Evolutionary conservation across 2,888 invertebrate species (phyloP), one percentile per base, ranked within the genome.

Genomic region (Xylota segnis): DNA sequence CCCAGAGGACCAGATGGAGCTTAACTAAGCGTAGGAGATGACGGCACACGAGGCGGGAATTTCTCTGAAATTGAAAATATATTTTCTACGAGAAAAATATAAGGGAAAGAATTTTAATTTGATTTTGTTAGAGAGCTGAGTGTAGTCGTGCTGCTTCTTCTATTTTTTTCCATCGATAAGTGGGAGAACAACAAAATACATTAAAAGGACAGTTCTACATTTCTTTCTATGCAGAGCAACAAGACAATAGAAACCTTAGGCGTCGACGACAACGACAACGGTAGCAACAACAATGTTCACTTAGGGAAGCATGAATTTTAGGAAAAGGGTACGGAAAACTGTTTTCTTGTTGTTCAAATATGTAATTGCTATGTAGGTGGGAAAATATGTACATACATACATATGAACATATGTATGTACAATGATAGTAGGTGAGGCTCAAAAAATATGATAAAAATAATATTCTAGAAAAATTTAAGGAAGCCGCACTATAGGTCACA

Each of bases 11-110:
- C 50, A 65, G 66, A 66, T 66, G 66, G 66, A 52, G 47, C 34
- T 14, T 45, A 29, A 6, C 2, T 27, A 1, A 63, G 47, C 23
- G 65, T 34, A 45, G 32, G 47, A 32, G 32, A 29, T 14, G 32
- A 12, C 34, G 6, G 29, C 34, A 16, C 34, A 59, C 9, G 43
- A 50, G 34, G n/a, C 34, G 65, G 47, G 50, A 65, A 65, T 47
- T 65, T 52, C 37, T 27, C 5, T 37, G 29, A 40, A 70, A 56
- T 70, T 54, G 54, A 70, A 70, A 70, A 70, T 70, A 70, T 9
- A 2, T 56, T 16, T 29, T n/a, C 14, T 16, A 29, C 1, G 43
- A 43, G 10, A 10, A 23, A 23, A 50, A 50, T 1, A 23, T 1
- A 23, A 23, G 14, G n/a, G 14, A 27, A 16, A 23, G 54, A 70